Conservation (phyloP, 1,140 invertebrate genomes). For the Tetramorium alpestre region DNA sequence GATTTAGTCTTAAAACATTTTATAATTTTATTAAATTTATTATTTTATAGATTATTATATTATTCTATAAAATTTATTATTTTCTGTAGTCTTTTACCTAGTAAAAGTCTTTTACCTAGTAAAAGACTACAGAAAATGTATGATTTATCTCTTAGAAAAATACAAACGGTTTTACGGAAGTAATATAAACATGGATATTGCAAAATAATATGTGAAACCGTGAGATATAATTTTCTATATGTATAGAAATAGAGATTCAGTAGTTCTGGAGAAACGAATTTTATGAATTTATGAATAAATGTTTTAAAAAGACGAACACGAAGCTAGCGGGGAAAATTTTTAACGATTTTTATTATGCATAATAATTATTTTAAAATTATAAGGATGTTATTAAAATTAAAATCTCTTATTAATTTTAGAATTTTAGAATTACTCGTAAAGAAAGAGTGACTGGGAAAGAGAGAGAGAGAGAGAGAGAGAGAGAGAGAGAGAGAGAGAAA, state of each 20-base stretch:
- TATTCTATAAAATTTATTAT: too few species aligned
- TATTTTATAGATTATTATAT: not conserved
- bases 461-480: not conserved
- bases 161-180: not conserved
- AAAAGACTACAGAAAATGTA: not conserved
- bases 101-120: not conserved
- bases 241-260: slow-evolving; percentile 14
- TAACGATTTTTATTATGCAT: slow-evolving; percentile 17
- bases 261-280: not conserved
- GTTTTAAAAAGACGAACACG: not conserved
- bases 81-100: too few species aligned
- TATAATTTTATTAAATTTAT: not conserved
- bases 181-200: slow-evolving; percentile 10
- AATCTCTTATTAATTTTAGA: not conserved
- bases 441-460: not conserved
- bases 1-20: slow-evolving; percentile 1
- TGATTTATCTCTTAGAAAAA: not conserved
- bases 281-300: slow-evolving; percentile 29
- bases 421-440: not conserved
- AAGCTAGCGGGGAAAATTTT: not conserved
- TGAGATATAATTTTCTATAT: not conserved
- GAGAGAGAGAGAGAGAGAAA: too few species aligned
- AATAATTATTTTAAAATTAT: not conserved
- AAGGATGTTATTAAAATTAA: not conserved
- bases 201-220: not conserved